A percentile compares a stretch with the other conserved stretches of the same genome.
Conservation (phyloP, 2,797 vertebrate genomes). For the Hippopotamyrus pictus region DNA sequence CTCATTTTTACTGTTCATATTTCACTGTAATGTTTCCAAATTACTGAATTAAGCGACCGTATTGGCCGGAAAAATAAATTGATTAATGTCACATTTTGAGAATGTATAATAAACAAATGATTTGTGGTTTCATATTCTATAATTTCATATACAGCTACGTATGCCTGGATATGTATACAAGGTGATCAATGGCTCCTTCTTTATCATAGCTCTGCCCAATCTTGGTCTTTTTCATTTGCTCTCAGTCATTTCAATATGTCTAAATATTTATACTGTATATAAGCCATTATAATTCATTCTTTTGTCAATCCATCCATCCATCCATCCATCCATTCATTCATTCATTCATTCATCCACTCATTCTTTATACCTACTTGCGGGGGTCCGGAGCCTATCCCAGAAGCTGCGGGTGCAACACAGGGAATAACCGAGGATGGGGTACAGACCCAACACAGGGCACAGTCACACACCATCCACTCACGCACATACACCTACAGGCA, state of each 20-base stretch:
- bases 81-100: not conserved
- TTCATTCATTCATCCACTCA: not conserved
- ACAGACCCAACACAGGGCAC: not conserved
- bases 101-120: slow-evolving; percentile 1
- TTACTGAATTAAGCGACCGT: not conserved
- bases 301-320: not conserved
- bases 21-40: not conserved
- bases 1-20: slow-evolving; percentile 5
- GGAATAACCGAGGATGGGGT: not conserved
- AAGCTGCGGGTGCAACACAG: not conserved
- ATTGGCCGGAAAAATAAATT: not conserved
- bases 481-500: not conserved
- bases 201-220: not conserved
- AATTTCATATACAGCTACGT: not conserved
- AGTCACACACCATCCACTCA: not conserved
- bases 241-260: not conserved
- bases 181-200: not conserved
- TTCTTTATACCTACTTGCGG: not conserved
- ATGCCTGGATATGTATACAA: not conserved
- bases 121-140: not conserved
- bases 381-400: not conserved
- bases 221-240: not conserved
- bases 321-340: not conserved
- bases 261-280: not conserved
- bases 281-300: not conserved